Evolutionary conservation across 1,140 invertebrate species (phyloP).

Genomic region (Platorchestia sp.): DNA sequence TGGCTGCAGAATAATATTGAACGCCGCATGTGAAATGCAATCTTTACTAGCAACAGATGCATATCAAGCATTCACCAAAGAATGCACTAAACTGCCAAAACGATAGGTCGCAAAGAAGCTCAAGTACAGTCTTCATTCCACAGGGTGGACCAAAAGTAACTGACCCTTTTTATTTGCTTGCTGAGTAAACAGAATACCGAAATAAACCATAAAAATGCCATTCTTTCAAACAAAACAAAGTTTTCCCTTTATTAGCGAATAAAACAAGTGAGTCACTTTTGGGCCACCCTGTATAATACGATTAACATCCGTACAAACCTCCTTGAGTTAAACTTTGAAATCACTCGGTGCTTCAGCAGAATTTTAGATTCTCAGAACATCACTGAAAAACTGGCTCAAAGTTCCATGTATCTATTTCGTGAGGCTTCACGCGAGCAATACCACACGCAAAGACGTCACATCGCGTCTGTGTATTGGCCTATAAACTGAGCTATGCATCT

Average conservation of each 20-base stretch:
- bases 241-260: no score
- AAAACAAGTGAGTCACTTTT: no score
- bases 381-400: not conserved
- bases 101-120: not conserved
- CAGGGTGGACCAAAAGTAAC: no score
- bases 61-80: not conserved
- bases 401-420: not conserved
- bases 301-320: not conserved
- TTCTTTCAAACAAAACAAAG: no score
- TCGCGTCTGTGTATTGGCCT: not conserved
- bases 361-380: not conserved
- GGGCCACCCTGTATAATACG: no score
- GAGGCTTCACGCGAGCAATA: not conserved
- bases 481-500: slow-evolving; percentile 12
- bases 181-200: no score
- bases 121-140: not conserved
- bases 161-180: no score
- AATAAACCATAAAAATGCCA: no score
- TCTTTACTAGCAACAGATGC: not conserved
- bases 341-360: not conserved
- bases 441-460: not conserved
- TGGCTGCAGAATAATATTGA: not conserved
- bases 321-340: not conserved
- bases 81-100: not conserved
- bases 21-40: not conserved